phyloP scores from a whole-genome alignment of 2,797 vertebrate species.

The Syndactyla subalaris region DNA sequence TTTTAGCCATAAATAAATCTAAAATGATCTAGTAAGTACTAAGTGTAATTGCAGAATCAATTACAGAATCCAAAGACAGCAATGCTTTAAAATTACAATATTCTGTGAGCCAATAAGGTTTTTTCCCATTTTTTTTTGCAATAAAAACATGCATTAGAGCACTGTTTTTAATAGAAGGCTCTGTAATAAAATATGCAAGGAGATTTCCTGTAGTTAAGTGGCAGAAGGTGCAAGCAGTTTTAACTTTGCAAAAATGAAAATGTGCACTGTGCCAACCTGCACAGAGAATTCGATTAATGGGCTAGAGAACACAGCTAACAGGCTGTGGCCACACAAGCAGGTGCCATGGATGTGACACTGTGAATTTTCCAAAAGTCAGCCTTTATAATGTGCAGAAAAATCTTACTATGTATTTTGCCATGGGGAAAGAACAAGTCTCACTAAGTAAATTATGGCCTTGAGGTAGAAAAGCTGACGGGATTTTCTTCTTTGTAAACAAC shows the following conservation, averaged over 20 bases:
- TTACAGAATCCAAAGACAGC: background rate
- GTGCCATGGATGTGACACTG: background rate
- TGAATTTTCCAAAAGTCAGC: background rate
- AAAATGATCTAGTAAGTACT: background rate
- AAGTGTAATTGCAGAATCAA: background rate
- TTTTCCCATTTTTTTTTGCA: background rate
- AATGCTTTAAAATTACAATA: background rate
- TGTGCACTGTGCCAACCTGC: background rate
- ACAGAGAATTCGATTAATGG: background rate
- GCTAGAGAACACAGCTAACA: background rate
- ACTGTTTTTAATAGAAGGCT: background rate
- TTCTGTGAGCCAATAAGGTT: background rate
- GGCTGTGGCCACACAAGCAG: background rate
- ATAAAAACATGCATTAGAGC: background rate
- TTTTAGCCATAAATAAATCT: background rate
- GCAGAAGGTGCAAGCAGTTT: background rate
- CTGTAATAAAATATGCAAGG: background rate
- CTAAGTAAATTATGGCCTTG: background rate
- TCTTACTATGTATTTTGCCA: background rate
- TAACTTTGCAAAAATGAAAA: background rate
- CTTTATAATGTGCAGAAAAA: background rate
- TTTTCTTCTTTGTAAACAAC: background rate
- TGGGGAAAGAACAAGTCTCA: accelerated
- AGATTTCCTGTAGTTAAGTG: background rate
- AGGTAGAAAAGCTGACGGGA: background rate